phyloP scores from a whole-genome alignment of 2,888 invertebrate genomes.

The Minunthozetes semirufus region DNA sequence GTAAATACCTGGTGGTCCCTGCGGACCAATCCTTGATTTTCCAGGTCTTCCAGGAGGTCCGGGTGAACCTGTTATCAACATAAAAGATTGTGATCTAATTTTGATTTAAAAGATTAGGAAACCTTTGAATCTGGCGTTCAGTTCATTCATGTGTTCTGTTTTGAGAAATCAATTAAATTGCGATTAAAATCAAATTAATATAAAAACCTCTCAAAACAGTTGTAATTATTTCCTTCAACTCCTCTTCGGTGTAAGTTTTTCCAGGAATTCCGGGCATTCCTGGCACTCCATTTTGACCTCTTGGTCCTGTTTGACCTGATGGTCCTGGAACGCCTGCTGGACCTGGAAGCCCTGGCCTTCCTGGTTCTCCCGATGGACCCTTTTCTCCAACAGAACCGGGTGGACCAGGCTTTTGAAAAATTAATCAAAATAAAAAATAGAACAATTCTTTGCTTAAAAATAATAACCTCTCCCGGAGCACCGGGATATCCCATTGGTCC shows the following conservation, averaged over 20 bases:
- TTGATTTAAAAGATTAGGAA: too few relatives aligned
- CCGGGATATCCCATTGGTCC: slow-evolving; percentile 39
- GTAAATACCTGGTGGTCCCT: slow-evolving; percentile 40
- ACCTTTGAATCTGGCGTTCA: slow-evolving; percentile 58
- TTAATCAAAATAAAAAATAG: not conserved
- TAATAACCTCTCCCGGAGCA: not conserved
- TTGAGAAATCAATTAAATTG: slow-evolving; percentile 33
- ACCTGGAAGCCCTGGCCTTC: slow-evolving; percentile 44
- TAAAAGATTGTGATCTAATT: too few relatives aligned
- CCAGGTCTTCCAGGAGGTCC: slow-evolving; percentile 57
- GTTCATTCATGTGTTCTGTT: slow-evolving; percentile 66
- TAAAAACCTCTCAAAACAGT: slow-evolving; percentile 66
- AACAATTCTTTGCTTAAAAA: not conserved
- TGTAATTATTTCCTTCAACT: slow-evolving; percentile 72
- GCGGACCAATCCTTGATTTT: slow-evolving; percentile 28
- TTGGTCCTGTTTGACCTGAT: slow-evolving; percentile 55
- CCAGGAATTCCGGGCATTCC: slow-evolving; percentile 47
- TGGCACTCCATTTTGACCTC: slow-evolving; percentile 50
- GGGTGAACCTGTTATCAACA: slow-evolving; percentile 56
- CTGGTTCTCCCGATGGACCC: slow-evolving; percentile 53
- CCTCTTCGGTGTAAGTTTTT: slow-evolving; percentile 61
- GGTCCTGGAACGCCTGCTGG: slow-evolving; percentile 38
- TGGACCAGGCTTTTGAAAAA: slow-evolving; percentile 22
- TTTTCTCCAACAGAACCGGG: slow-evolving; percentile 49
- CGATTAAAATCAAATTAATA: slow-evolving; percentile 15